Conservation (phyloP, 2,797 vertebrate genomes). For the Mionectes olivaceus region DNA sequence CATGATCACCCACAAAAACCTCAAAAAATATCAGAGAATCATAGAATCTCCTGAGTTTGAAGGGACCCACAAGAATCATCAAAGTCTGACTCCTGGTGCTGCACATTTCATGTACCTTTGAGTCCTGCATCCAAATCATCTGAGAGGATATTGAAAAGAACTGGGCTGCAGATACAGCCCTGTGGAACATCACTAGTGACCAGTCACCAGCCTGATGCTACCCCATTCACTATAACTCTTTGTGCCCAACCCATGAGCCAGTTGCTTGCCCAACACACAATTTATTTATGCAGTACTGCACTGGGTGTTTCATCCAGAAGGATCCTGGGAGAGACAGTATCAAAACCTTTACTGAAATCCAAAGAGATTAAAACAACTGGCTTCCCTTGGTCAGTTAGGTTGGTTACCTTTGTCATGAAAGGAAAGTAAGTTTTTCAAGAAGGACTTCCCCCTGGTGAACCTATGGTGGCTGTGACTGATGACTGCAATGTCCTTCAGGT, state of each 20-base stretch:
- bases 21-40: not conserved
- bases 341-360: not conserved
- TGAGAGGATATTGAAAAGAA: not conserved
- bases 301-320: not conserved
- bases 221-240: not conserved
- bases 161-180: not conserved
- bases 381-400: not conserved
- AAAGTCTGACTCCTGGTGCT: not conserved
- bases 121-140: not conserved
- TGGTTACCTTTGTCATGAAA: not conserved
- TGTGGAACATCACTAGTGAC: not conserved
- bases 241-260: not conserved
- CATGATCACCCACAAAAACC: accelerated
- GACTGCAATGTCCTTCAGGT: not conserved
- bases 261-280: too few relatives aligned
- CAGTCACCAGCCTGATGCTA: not conserved
- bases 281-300: not conserved
- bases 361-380: not conserved
- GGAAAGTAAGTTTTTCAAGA: not conserved
- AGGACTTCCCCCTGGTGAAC: not conserved
- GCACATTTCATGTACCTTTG: too few relatives aligned
- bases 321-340: not conserved
- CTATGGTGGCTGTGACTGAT: not conserved
- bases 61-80: not conserved
- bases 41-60: not conserved